Evolutionary conservation across 2,888 invertebrate species (phyloP), one percentile per base, ranked within the genome.

Genomic region (Athalia circularis): DNA sequence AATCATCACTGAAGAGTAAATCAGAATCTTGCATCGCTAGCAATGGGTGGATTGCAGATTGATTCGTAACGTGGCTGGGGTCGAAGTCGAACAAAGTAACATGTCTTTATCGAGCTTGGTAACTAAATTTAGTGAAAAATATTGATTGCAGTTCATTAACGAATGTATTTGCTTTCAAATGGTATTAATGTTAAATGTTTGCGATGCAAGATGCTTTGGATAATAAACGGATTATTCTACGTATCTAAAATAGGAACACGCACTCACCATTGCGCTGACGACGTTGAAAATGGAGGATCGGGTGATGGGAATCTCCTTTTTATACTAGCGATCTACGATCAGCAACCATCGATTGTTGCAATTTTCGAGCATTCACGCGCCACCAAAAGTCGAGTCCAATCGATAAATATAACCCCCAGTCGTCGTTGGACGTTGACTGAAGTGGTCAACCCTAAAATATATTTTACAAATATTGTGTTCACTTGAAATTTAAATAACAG

Each of bases 1-100:
- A 91, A 93, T 94, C 94, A 94, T 94, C 94, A 94, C 87, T 78
- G 76, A 64, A 0, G 13, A 5, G 52, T 7, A 7, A 47, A 72
- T 4, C 15, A 9, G n/a, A 59, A 65, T 29, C 65, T 68, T 68
- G 68, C 68, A 54, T 68, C 68, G 68, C 43, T 29, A 29, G 45
- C 57, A 47, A 54, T 9, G 13, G n/a, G 11, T 62, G 62, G 7
- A 54, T 54, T 54, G 0, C 29, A 29, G 29, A 29, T 29, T 29
- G 29, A 29, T 29, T 29, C 29, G 29, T 29, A 29, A 29, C 29
- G 29, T 29, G 29, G 29, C 29, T 29, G 29, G 29, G 29, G 29
- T 29, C 29, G 29, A 29, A 29, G 2, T 29, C 2, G 29, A 29
- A 29, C 29, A 29, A 29, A 29, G 29, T 29, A 29, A 29, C 29